Evolutionary conservation across 2,797 vertebrate genomes (phyloP).

Genomic region (Oceanodroma leucorhoa): DNA sequence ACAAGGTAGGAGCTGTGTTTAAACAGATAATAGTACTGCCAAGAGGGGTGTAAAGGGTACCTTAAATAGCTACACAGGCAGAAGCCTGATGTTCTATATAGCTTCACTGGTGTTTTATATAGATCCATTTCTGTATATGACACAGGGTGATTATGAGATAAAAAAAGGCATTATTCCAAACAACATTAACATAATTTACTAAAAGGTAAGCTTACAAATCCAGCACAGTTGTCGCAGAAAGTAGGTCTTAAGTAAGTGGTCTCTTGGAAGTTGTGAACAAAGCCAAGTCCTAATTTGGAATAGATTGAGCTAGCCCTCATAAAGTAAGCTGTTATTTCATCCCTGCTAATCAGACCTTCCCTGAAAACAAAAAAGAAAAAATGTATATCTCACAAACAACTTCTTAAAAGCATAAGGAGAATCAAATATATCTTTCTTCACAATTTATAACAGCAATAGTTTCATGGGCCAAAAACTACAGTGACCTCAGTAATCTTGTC

Average conservation of each 20-base stretch:
- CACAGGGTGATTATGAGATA: not conserved
- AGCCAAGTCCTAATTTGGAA: conserved; percentile 92
- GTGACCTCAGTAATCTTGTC: not conserved
- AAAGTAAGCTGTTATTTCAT: conserved; percentile 95
- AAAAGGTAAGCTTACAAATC: conserved; percentile 86
- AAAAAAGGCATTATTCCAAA: not conserved
- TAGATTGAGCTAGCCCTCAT: conserved; percentile 95
- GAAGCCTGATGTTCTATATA: not conserved
- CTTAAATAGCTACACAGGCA: not conserved
- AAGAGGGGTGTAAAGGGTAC: not conserved
- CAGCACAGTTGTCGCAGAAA: conserved; percentile 96
- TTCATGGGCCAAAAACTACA: not conserved
- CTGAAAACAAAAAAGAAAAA: conserved; percentile 69
- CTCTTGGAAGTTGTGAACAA: conserved; percentile 95
- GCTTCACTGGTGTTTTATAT: not conserved
- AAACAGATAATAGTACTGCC: not conserved
- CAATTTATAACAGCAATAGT: not conserved
- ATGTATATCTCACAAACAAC: too few relatives aligned
- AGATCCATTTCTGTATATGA: not conserved
- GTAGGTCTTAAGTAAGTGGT: conserved; percentile 95
- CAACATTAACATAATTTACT: not conserved
- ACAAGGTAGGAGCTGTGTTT: not conserved
- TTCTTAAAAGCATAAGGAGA: not conserved
- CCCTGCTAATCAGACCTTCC: conserved; percentile 90
- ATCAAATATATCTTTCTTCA: not conserved